phyloP scores from a whole-genome alignment of 1,140 invertebrate genomes.

The Magallana gigas region DNA sequence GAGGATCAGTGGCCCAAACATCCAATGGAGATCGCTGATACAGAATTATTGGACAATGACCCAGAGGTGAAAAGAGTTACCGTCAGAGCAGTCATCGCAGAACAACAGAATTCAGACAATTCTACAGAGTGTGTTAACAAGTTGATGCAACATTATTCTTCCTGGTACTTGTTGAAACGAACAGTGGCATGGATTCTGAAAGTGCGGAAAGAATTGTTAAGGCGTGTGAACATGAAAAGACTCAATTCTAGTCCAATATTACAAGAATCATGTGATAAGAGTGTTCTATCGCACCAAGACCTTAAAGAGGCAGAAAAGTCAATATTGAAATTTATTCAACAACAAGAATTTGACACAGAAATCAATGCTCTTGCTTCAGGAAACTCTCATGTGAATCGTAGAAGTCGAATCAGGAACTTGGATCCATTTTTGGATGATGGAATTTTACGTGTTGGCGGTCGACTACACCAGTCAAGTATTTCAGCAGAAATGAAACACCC shows the following conservation, averaged over 20 bases:
- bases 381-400: too few relatives aligned
- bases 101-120: background rate
- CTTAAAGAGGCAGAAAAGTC: too few relatives aligned
- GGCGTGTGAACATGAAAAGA: background rate
- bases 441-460: slow-evolving; percentile 37
- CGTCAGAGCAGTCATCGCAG: background rate
- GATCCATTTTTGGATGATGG: slow-evolving; percentile 52
- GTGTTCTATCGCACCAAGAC: too few relatives aligned
- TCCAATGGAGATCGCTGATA: background rate
- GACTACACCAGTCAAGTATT: too few relatives aligned
- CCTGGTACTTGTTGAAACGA: background rate
- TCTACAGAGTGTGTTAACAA: background rate
- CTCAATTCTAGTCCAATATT: background rate
- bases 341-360: background rate
- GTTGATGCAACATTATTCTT: background rate
- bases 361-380: background rate
- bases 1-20: background rate
- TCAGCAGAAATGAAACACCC: too few relatives aligned
- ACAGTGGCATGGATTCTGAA: slow-evolving; percentile 8
- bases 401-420: background rate
- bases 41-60: background rate
- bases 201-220: background rate
- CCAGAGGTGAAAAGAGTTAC: slow-evolving; percentile 42
- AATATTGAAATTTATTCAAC: too few relatives aligned
- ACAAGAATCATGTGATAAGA: background rate